Base-by-base conservation (phyloP, 1,140 invertebrate genomes). In the Philopotamus ludificatus region DNA sequence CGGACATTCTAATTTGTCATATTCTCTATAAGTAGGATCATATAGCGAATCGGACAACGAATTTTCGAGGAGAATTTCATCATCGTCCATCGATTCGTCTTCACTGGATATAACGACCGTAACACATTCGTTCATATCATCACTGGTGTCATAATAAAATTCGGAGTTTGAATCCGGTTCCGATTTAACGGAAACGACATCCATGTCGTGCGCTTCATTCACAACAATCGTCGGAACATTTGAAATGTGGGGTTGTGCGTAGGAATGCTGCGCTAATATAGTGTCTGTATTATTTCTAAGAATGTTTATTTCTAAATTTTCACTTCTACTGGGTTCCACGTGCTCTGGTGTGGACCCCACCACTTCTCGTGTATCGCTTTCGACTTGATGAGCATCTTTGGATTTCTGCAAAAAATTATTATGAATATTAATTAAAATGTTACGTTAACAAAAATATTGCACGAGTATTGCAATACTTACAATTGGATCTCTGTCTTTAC, bases 301-400 rank as follows among this genome's bases (percentile, higher is more conserved):
- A 68, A 75, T 72, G 26, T 68, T 66, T 9, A 66, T 50, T 63
- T 72, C 57, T 76, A 79, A 21, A 72, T 74, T 65, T 73, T 68
- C 77, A 85, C 81, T 71, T 87, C 85, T 66, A 89, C 77, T 65
- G 89, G 89, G 74, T 90, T 91, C 90, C 89, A 92, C 72, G 78
- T 86, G 77, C 85, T 89, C 77, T 90, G 89, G 73, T 89, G 87
- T 50, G 85, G 85, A 21, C 89, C 88, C 90, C 89, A 91, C 89
- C 89, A 91, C 68, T 88, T 81, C 60, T 77, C 68, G 16, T 54
- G 53, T 9, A 63, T 25, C 26, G 42, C 42, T 1, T 55, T 44
- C 55, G n/a, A 39, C 44, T 50, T 54, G 18, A 25, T 22, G 42
- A 28, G 66, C 72, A 72, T 61, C 66, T 58, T 64, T 58, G 25